These are phyloP conservation scores for Hemistola chrysoprasaria DNA, from an alignment of 2,888 invertebrate species.

Conservation along the genomic window DNA sequence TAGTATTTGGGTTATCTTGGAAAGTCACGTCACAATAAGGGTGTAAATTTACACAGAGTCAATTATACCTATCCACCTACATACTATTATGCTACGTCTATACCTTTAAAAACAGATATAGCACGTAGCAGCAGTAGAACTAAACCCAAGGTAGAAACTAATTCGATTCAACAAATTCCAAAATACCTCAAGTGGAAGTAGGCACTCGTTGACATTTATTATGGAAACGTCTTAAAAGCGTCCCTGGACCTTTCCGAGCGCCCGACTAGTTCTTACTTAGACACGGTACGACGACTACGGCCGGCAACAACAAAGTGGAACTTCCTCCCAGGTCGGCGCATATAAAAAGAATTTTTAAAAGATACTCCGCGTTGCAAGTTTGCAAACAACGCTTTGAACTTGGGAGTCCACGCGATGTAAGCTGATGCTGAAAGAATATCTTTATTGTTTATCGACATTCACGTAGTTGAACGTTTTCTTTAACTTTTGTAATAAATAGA, in stretches of 20 bases:
- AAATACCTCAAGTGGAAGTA: slow-evolving; percentile 26
- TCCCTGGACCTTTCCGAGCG: slow-evolving; percentile 64
- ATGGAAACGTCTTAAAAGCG: slow-evolving; percentile 67
- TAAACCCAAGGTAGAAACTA: slow-evolving; percentile 3
- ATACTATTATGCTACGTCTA: too few species aligned
- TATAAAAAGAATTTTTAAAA: slow-evolving; percentile 75
- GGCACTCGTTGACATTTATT: slow-evolving; percentile 50
- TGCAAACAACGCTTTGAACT: slow-evolving; percentile 52
- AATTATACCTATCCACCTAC: too few species aligned
- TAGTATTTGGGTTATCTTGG: too few species aligned
- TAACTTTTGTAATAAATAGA: background rate
- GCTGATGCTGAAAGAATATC: slow-evolving; percentile 20
- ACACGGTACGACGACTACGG: slow-evolving; percentile 55
- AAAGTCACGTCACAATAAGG: too few species aligned
- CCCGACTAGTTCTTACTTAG: slow-evolving; percentile 67
- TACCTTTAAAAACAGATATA: too few species aligned
- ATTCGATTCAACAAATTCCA: slow-evolving; percentile 16
- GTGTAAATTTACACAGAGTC: too few species aligned
- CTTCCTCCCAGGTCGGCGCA: slow-evolving; percentile 64
- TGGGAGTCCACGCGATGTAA: slow-evolving; percentile 25
- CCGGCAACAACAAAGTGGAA: slow-evolving; percentile 72
- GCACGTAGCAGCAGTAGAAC: too few species aligned
- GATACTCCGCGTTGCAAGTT: slow-evolving; percentile 54
- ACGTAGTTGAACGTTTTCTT: slow-evolving; percentile 6
- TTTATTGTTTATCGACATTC: slow-evolving; percentile 8